Percentiles rank a stretch among this genome's conserved stretches.
Conservation (phyloP, 1,140 invertebrate species). For the Nasonia vitripennis region DNA sequence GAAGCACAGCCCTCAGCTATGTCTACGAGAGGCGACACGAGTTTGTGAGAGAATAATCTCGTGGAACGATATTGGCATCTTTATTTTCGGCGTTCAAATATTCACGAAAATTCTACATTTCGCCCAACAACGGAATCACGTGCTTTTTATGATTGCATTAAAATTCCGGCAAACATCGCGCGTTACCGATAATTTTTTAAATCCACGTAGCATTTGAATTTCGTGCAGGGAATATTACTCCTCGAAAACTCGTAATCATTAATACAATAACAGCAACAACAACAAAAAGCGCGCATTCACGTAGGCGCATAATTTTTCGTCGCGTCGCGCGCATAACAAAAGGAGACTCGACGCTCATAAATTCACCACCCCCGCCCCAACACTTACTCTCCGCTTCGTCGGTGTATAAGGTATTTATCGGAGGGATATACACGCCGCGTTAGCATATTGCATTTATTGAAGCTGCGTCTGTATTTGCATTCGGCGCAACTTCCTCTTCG, state of each 20-base stretch:
- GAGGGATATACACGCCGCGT: neutral
- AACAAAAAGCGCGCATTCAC: too few relatives aligned
- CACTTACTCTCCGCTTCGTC: neutral
- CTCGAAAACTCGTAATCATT: neutral
- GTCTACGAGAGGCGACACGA: conserved; percentile 83
- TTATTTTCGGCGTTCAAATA: too few relatives aligned
- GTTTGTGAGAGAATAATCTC: conserved; percentile 74
- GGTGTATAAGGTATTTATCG: conserved; percentile 21
- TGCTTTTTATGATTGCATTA: conserved; percentile 39
- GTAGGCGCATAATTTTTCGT: neutral
- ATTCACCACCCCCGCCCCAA: neutral
- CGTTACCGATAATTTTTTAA: too few relatives aligned
- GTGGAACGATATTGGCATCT: neutral
- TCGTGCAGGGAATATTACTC: neutral
- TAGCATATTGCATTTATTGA: conserved; percentile 38
- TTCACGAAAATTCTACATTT: too few relatives aligned
- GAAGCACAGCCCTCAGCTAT: conserved; percentile 84
- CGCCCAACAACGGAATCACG: too few relatives aligned
- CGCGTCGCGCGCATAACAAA: conserved; percentile 26
- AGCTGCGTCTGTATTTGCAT: conserved; percentile 13
- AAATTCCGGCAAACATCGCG: too few relatives aligned
- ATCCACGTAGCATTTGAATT: neutral
- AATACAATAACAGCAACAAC: neutral
- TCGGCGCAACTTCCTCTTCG: neutral
- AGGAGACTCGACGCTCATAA: conserved; percentile 8